These are phyloP conservation scores for Oryctes rhinoceros DNA, from an alignment of 1,140 invertebrate genomes.

Conservation along the genomic window DNA sequence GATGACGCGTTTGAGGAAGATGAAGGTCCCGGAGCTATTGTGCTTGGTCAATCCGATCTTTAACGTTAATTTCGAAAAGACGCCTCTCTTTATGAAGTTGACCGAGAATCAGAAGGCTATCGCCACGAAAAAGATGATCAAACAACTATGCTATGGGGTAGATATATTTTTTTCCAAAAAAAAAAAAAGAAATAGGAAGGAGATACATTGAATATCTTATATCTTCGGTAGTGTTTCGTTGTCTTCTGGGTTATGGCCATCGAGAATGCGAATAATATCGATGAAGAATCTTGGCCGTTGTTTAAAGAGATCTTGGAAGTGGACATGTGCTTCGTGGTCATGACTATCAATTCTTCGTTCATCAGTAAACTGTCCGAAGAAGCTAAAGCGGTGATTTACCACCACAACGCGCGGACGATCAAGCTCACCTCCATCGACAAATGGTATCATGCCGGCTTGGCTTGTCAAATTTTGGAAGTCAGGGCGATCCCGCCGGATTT, in stretches of 20 bases:
- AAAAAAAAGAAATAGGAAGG: too few species aligned
- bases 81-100: slow-evolving; percentile 53
- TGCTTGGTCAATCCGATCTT: slow-evolving; percentile 66
- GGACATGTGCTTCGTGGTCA: slow-evolving; percentile 48
- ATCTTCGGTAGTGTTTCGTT: slow-evolving; percentile 53
- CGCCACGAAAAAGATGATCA: slow-evolving; percentile 60
- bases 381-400: slow-evolving; percentile 46
- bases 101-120: slow-evolving; percentile 55
- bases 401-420: slow-evolving; percentile 54
- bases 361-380: slow-evolving; percentile 13
- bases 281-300: slow-evolving; percentile 65
- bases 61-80: slow-evolving; percentile 64
- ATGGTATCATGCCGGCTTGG: slow-evolving; percentile 68
- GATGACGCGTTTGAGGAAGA: slow-evolving; percentile 54
- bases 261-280: slow-evolving; percentile 65
- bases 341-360: slow-evolving; percentile 38
- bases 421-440: slow-evolving; percentile 60
- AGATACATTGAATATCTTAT: not conserved
- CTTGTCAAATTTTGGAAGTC: slow-evolving; percentile 70
- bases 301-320: slow-evolving; percentile 60
- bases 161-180: not conserved
- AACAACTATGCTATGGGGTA: slow-evolving; percentile 57
- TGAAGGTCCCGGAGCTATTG: slow-evolving; percentile 59
- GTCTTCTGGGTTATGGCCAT: slow-evolving; percentile 65
- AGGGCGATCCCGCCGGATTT: slow-evolving; percentile 68